phyloP scores from a whole-genome alignment of 92 coral and sea anemone species.

The Porites rus region DNA sequence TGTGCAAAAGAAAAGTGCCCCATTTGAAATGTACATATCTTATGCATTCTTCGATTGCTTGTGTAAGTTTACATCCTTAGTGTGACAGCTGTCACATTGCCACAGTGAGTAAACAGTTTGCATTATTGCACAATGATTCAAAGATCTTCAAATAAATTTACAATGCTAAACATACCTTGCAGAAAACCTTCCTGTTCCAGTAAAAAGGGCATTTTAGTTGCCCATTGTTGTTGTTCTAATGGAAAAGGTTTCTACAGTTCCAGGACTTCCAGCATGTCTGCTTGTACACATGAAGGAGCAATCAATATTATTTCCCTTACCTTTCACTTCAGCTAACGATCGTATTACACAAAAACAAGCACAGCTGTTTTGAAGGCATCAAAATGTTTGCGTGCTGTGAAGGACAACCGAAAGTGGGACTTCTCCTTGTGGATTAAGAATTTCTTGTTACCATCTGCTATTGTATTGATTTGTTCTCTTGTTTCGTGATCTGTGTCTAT shows the following conservation, averaged over 20 bases:
- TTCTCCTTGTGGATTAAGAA: too few species aligned
- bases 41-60: too few species aligned
- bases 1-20: constrained; percentile 29
- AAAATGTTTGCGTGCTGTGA: too few species aligned
- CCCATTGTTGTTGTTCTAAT: not conserved
- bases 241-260: not conserved
- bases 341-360: not conserved
- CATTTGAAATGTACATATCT: constrained; percentile 4
- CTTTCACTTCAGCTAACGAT: not conserved
- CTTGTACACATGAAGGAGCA: not conserved
- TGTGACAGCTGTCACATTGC: too few species aligned
- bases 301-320: not conserved
- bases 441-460: not conserved
- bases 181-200: not conserved
- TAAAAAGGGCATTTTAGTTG: not conserved
- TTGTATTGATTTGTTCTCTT: not conserved
- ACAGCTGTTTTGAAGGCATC: too few species aligned
- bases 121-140: too few species aligned
- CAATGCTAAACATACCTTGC: not conserved
- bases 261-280: not conserved
- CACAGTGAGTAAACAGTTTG: too few species aligned
- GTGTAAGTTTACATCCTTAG: too few species aligned
- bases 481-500: too few species aligned
- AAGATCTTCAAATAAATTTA: too few species aligned
- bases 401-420: too few species aligned